Conservation (phyloP, 2,797 vertebrate species). For the Muscicapa striata region DNA sequence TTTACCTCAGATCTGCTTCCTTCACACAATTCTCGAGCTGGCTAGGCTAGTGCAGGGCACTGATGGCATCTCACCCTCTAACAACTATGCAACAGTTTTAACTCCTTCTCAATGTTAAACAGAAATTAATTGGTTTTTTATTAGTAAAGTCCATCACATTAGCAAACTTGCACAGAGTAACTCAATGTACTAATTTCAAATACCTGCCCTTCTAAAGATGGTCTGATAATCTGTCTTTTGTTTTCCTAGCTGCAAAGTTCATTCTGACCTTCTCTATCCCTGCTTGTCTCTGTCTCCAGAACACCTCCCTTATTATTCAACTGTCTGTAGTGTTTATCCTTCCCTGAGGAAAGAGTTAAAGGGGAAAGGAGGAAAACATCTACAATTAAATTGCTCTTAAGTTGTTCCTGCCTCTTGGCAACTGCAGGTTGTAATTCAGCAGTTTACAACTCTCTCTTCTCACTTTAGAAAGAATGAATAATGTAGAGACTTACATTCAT, state of each 20-base stretch:
- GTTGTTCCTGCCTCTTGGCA: conserved; percentile 28
- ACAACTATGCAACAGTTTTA: background rate
- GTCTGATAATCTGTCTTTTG: background rate
- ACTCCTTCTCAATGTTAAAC: background rate
- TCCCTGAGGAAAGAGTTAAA: conserved; percentile 45
- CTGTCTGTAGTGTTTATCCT: conserved; percentile 2
- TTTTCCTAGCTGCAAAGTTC: background rate
- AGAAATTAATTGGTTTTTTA: background rate
- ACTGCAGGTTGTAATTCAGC: conserved; percentile 33
- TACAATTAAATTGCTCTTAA: conserved; percentile 49
- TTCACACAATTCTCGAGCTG: background rate
- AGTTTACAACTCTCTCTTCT: conserved; percentile 11
- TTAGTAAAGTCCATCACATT: background rate
- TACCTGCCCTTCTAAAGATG: background rate
- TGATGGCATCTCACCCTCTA: background rate
- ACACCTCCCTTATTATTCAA: background rate
- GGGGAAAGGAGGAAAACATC: background rate
- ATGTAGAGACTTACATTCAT: conserved; percentile 4
- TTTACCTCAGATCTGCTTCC: background rate
- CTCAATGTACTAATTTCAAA: background rate
- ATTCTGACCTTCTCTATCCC: background rate
- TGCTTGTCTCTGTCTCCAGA: background rate
- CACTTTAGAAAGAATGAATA: conserved; percentile 45
- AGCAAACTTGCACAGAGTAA: background rate
- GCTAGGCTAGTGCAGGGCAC: background rate